Base-by-base conservation (phyloP, 2,797 vertebrate genomes). In the Gallinago nigripennis region DNA sequence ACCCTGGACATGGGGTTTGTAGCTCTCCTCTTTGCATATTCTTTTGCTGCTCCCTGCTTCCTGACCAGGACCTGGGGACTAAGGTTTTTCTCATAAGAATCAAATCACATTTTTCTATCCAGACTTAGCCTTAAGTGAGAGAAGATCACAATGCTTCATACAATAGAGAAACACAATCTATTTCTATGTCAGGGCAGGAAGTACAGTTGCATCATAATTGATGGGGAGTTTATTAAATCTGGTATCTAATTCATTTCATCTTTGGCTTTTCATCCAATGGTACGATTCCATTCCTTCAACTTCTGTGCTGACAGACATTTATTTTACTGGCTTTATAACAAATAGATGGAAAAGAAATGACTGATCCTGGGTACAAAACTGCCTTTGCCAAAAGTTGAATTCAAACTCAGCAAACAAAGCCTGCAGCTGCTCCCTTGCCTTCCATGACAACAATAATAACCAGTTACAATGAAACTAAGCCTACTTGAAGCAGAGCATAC, bases 371-470 rank as follows among this genome's bases (percentile, higher is more conserved):
- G 27, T 33, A 81, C 6, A 75, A 58, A 91, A 81, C 37, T 81
- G 54, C 24, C 11, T 83, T 81, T 87, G 57, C 58, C 69, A 76
- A 50, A 88, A 92, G 30, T 81, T 69, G 70, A 71, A 92, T 81
- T 81, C 75, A 87, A 87, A 89, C 89, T 71, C 61, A 51, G 71
- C 71, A 90, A 95, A 80, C 48, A 91, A 80, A 73, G 41, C 33
- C 77, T 71, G 63, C 61, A 86, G 66, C 91, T 94, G 37, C 72
- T 91, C 60, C 78, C 35, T 69, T 57, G 58, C 23, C 31, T 89
- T 46, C 57, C 17, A 25, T 75, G 82, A 82, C 89, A 93, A 71
- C 16, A 77, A 31, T 37, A 95, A 85, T 24, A 85, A 78, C 11
- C 20, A 50, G 24, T 63, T 41, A 61, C 14, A 82, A 66, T 70